Conservation (phyloP, 2,113 vertebrate genomes). For the Hemicordylus capensis region DNA sequence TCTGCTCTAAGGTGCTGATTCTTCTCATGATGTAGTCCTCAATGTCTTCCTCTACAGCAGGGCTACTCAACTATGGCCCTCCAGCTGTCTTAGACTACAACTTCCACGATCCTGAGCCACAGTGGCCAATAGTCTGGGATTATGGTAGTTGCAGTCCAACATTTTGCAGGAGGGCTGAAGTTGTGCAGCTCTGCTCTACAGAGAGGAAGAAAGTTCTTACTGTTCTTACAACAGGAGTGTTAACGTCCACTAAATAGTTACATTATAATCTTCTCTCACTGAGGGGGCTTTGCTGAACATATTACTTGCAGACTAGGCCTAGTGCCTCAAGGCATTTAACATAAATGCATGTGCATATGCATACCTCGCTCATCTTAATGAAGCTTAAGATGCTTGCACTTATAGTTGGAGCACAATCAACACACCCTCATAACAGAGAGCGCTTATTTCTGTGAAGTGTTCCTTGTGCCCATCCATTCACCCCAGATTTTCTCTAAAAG, state of each 20-base stretch:
- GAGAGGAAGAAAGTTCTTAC: neutral
- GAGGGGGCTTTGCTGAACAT: conserved; percentile 2
- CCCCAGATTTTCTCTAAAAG: neutral
- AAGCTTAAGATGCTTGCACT: neutral
- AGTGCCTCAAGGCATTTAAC: neutral
- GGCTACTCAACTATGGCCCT: too few species aligned
- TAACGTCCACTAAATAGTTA: conserved; percentile 19
- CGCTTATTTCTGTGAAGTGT: neutral
- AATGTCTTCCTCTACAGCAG: too few species aligned
- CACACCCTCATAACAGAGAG: neutral
- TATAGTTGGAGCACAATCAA: neutral
- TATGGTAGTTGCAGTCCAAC: too few species aligned
- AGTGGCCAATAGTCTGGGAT: too few species aligned
- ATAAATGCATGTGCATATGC: neutral
- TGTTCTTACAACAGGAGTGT: neutral
- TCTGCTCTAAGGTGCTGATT: neutral
- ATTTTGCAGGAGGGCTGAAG: too few species aligned
- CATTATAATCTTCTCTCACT: conserved; percentile 2
- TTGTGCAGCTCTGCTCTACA: too few species aligned
- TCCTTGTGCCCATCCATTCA: neutral
- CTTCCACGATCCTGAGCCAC: too few species aligned
- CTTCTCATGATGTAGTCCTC: too few species aligned
- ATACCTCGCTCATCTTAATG: neutral
- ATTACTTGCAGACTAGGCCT: neutral
- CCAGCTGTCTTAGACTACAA: too few species aligned